A percentile compares a stretch with the other conserved stretches of the same genome.
Evolutionary conservation across 1,140 invertebrate genomes (phyloP).

Genomic region (Glossosoma conforme): DNA sequence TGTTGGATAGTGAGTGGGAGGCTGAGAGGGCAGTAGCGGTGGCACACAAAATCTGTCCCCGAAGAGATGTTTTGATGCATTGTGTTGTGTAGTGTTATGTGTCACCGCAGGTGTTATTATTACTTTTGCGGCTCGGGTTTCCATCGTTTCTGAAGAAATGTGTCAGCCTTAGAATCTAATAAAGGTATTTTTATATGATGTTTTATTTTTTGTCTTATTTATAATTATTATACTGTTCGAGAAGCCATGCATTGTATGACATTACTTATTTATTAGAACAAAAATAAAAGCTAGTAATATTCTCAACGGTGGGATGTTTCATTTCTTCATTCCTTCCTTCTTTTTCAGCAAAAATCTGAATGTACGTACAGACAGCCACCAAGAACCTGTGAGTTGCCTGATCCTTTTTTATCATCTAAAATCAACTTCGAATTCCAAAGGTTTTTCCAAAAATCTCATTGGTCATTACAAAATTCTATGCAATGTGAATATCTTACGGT

Average conservation of each 20-base stretch:
- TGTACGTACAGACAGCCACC: too few relatives aligned
- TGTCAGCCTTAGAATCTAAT: slow-evolving; percentile 19
- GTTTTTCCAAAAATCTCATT: too few relatives aligned
- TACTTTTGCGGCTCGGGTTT: slow-evolving; percentile 11
- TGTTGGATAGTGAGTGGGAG: slow-evolving; percentile 3
- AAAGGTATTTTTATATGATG: slow-evolving; percentile 31
- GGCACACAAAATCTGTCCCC: neutral
- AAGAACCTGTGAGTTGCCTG: too few relatives aligned
- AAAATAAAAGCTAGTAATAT: too few relatives aligned
- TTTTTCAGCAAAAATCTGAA: too few relatives aligned
- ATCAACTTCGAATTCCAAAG: too few relatives aligned
- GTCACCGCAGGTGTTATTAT: slow-evolving; percentile 15
- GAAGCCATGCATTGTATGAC: slow-evolving; percentile 28
- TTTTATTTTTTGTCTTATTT: slow-evolving; percentile 25
- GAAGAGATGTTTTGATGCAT: slow-evolving; percentile 11
- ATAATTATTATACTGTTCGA: slow-evolving; percentile 24
- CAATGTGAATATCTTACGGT: too few relatives aligned
- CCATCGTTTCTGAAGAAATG: slow-evolving; percentile 25
- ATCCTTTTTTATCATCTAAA: too few relatives aligned
- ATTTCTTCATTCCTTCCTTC: too few relatives aligned
- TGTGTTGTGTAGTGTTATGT: slow-evolving; percentile 18
- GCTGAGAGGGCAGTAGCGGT: slow-evolving; percentile 13
- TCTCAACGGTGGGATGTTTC: too few relatives aligned
- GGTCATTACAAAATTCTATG: too few relatives aligned
- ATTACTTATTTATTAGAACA: slow-evolving; percentile 31